Percentiles rank a stretch among this genome's conserved stretches.
Conservation (phyloP, 2,113 vertebrate genomes). For the Halcyon malimbica region DNA sequence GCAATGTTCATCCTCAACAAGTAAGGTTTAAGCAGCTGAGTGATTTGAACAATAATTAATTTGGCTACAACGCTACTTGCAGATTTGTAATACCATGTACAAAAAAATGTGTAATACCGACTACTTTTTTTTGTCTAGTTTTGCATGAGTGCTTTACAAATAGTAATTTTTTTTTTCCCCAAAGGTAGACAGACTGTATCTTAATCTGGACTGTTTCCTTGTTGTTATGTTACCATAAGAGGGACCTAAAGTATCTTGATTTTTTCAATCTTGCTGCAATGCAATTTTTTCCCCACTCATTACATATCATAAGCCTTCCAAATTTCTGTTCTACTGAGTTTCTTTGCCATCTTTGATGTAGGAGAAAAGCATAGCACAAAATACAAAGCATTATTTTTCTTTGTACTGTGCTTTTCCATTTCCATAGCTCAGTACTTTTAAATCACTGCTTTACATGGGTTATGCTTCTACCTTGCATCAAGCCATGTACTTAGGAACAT, state of each 20-base stretch:
- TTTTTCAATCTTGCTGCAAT: background rate
- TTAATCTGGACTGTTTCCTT: background rate
- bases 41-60: background rate
- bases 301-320: background rate
- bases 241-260: background rate
- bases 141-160: background rate
- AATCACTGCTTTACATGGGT: background rate
- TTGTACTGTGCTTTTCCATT: background rate
- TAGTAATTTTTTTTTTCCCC: fast-evolving
- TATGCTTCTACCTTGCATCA: background rate
- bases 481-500: background rate
- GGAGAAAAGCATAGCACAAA: background rate
- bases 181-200: background rate
- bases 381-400: background rate
- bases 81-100: background rate
- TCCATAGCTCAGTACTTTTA: background rate
- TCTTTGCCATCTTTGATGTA: background rate
- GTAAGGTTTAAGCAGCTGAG: background rate
- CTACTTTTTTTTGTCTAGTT: background rate
- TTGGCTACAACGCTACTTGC: background rate
- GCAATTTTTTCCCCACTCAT: background rate
- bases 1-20: background rate
- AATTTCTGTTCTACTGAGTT: background rate
- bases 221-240: background rate
- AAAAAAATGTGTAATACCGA: background rate